Base-by-base conservation (phyloP, 2,113 vertebrate species). In the Oncorhynchus gorbuscha region DNA sequence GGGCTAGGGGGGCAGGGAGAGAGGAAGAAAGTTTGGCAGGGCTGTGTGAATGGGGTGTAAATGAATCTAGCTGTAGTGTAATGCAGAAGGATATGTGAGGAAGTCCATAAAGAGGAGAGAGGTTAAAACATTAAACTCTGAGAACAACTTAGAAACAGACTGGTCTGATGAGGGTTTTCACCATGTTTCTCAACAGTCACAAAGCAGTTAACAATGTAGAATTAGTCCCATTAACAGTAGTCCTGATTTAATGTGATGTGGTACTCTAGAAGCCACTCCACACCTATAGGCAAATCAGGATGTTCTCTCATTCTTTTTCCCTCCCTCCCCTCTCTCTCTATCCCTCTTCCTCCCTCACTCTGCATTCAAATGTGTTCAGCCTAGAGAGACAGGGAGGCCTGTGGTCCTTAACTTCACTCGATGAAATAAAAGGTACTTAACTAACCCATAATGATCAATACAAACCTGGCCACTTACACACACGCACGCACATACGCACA, bases 401-500 rank as follows among this genome's bases (percentile, higher is more conserved):
- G 81, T 83, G 83, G 86, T 79, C 86, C 91, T 93, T 92, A 91
- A 92, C 92, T 92, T 84, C 82, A 80, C 89, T 90, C 88, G 86
- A 87, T 92, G 91, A 92, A 92, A 92, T 93, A 93, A 94, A 94
- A 93, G 90, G 88, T 90, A 90, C 91, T 93, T 93, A 91, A 91
- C 90, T 87, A 87, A 92, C 84, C 85, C 87, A 92, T 84, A 88
- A 88, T 87, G 89, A 91, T 90, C 88, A 82, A 92, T 91, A 91
- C 79, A 83, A 82, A 83, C n/a, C 18, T 39, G 20, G 20, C 35
- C 39, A 70, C 69, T 13, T 16, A 39, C 68, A 30, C 55, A 48
- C 30, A 64, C 55, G 22, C 55, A 75, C 64, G 14, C 59, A 18
- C 73, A 76, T 74, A 88, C 90, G 90, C 83, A 83, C 89, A 85